phyloP scores from a whole-genome alignment of 2,797 vertebrate genomes.

The Sebastes vulpes region DNA sequence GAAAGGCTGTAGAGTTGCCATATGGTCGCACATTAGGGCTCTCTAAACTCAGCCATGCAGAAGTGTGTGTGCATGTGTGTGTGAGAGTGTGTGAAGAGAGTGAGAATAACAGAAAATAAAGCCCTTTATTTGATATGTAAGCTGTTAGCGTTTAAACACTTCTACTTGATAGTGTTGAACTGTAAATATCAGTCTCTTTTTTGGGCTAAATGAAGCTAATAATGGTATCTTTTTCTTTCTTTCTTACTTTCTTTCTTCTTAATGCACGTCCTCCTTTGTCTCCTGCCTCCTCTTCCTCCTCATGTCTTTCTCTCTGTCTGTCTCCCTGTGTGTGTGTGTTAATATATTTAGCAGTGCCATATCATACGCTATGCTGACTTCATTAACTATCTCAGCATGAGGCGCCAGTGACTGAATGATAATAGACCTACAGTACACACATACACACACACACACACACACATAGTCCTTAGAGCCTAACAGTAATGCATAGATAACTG shows the following conservation, averaged over 20 bases:
- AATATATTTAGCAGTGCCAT: constrained; percentile 75
- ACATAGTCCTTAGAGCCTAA: constrained; percentile 1
- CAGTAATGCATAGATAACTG: constrained; percentile 51
- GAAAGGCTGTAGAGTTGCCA: constrained; percentile 54
- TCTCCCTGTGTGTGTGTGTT: constrained; percentile 31
- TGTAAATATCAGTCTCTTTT: constrained; percentile 18
- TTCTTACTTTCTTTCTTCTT: background rate
- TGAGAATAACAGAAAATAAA: constrained; percentile 7
- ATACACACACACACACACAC: constrained; percentile 14
- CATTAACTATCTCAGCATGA: constrained; percentile 78
- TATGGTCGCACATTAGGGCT: constrained; percentile 73
- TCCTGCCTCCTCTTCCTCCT: background rate
- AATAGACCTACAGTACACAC: constrained; percentile 45
- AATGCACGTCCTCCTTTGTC: background rate
- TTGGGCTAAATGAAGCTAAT: constrained; percentile 6
- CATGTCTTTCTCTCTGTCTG: background rate
- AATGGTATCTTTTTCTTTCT: background rate
- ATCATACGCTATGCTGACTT: constrained; percentile 71
- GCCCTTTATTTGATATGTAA: background rate
- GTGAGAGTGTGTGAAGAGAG: constrained; percentile 2
- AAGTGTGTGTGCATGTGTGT: constrained; percentile 15
- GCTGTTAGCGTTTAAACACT: constrained; percentile 32
- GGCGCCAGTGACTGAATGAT: constrained; percentile 64
- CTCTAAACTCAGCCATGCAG: constrained; percentile 52
- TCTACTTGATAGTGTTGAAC: background rate